Evolutionary conservation across 1,140 invertebrate genomes (phyloP), one percentile per base, ranked within the genome.

Genomic region (Dendroctonus ponderosae): DNA sequence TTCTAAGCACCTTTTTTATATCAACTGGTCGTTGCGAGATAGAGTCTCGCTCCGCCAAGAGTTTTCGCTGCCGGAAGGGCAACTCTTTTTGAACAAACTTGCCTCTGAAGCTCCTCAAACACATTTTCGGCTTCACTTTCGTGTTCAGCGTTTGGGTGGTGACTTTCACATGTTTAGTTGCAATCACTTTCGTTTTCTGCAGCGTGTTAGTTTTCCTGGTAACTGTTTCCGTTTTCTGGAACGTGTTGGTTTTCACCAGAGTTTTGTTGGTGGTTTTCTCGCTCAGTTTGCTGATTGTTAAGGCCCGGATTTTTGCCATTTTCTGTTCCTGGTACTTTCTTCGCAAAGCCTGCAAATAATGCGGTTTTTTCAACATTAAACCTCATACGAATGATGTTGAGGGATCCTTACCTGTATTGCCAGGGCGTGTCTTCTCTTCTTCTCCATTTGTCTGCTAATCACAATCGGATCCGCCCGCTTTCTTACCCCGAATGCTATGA

Each of bases 301-400:
- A 70, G 7, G 78, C 78, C 7, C 78, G 66, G 40, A 79, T 78
- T 69, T 86, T 87, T 1, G 84, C 84, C 42, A 87, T 77, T 66
- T 85, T 79, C 70, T 87, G 85, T 61, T 86, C 84, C 70, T 87
- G 85, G 71, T 88, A 87, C 72, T 89, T 88, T 59, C 85, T 82
- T 68, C 85, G 82, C 5, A 88, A 72, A 5, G 85, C 84, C 72
- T 87, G 83, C 7, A 59, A 48, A 40, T 48, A 12, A 46, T 56
- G 7, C 11, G n/a, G 26, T 5, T 39, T 56, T 7, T 43, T 58
- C 41, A 40, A 41, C 1, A 26, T 2, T 2, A 58, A 40, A 15
- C 5, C 2, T 58, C 5, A 58, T 52, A 52, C 11, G 11, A 9
- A 26, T 5, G 12, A 43, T 14, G n/a, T 7, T 26, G 38, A 43